These are phyloP conservation scores for Arion vulgaris DNA, from an alignment of 1,140 invertebrate species.

Conservation along the genomic window DNA sequence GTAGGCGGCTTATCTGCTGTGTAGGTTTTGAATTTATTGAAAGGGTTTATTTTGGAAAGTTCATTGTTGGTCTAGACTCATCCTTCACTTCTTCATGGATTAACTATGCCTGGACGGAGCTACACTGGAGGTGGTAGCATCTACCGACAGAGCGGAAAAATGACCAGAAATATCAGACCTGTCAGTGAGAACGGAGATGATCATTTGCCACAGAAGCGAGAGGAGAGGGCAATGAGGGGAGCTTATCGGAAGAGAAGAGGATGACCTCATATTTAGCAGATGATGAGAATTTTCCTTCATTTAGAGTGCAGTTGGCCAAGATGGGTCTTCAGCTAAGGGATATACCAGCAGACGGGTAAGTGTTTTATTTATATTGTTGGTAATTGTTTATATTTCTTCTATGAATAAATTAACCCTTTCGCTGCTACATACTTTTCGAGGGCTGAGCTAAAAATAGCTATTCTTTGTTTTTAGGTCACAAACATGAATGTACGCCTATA, in stretches of 20 bases:
- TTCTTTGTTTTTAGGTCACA: too few species aligned
- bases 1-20: too few species aligned
- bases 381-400: neutral
- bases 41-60: too few species aligned
- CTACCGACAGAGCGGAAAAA: neutral
- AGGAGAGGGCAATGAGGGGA: constrained; percentile 62
- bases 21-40: too few species aligned
- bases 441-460: too few species aligned
- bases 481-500: too few species aligned
- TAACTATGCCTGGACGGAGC: constrained; percentile 20
- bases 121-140: constrained; percentile 7
- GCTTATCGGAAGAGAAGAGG: constrained; percentile 57
- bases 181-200: neutral
- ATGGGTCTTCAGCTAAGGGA: constrained; percentile 74
- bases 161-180: neutral
- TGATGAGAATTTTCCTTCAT: constrained; percentile 71
- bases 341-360: constrained; percentile 76
- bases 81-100: constrained; percentile 16
- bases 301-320: constrained; percentile 72
- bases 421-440: too few species aligned
- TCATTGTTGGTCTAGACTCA: neutral
- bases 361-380: constrained; percentile 15
- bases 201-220: constrained; percentile 49
- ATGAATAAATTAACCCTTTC: neutral
- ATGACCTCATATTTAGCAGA: constrained; percentile 66